Evolutionary conservation across 2,888 invertebrate genomes (phyloP).

Genomic region (Galerucella nymphaeae): DNA sequence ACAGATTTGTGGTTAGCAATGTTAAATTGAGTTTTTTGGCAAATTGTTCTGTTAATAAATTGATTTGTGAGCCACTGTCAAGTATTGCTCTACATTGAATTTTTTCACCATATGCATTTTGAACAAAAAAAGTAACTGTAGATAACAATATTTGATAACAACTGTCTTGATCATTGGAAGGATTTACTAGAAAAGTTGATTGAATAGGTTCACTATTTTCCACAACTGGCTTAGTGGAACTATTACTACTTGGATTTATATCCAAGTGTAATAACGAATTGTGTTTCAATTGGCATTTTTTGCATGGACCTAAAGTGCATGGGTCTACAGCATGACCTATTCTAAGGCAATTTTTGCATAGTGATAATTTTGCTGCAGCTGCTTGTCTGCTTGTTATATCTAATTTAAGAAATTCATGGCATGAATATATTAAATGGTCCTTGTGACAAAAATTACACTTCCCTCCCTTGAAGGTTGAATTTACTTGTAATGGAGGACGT

Average conservation of each 20-base stretch:
- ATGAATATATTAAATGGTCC: no score
- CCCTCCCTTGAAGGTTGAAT: not conserved
- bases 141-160: conserved; percentile 20
- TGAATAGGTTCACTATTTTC: not conserved
- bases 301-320: no score
- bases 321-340: no score
- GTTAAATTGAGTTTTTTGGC: conserved; percentile 20
- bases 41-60: conserved; percentile 29
- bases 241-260: not conserved
- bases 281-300: no score
- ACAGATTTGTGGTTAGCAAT: not conserved
- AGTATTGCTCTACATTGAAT: conserved; percentile 28
- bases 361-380: no score
- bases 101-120: conserved; percentile 19
- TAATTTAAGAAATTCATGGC: not conserved
- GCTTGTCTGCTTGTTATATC: no score
- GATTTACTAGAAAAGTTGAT: conserved; percentile 10
- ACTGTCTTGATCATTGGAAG: not conserved
- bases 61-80: conserved; percentile 30
- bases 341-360: no score
- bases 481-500: no score
- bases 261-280: not conserved
- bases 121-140: conserved; percentile 21
- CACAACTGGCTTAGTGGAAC: not conserved
- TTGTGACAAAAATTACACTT: conserved; percentile 19